phyloP scores from a whole-genome alignment of 2,888 invertebrate genomes.

The Euspilapteryx auroguttella region DNA sequence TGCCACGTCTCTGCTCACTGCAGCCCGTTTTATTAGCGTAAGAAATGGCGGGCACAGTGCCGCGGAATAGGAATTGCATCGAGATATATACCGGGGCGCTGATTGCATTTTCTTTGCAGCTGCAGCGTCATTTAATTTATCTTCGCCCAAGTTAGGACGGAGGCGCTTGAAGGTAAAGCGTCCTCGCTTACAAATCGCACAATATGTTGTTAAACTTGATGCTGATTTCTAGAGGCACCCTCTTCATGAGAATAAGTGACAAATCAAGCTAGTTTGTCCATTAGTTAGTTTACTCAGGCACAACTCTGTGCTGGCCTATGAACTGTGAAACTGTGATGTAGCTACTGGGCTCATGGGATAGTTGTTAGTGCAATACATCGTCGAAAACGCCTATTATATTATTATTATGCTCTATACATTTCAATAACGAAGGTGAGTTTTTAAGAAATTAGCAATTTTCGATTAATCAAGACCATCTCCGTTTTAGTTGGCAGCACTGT shows the following conservation, averaged over 20 bases:
- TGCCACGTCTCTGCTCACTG: constrained; percentile 55
- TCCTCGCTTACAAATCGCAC: constrained; percentile 20
- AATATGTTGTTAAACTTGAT: neutral
- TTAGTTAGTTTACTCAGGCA: too few species aligned
- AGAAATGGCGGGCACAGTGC: constrained; percentile 56
- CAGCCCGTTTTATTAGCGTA: constrained; percentile 61
- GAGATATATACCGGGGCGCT: constrained; percentile 37
- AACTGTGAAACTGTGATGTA: too few species aligned
- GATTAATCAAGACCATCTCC: too few species aligned
- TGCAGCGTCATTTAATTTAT: constrained; percentile 54
- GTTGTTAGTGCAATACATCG: too few species aligned
- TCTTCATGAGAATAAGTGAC: neutral
- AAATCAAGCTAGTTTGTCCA: too few species aligned
- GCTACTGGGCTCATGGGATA: too few species aligned
- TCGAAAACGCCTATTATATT: too few species aligned
- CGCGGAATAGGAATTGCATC: constrained; percentile 56
- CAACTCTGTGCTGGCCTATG: too few species aligned
- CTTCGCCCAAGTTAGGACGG: constrained; percentile 25
- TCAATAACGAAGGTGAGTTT: too few species aligned
- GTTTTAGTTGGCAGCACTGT: too few species aligned
- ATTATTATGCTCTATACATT: too few species aligned
- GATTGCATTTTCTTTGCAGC: constrained; percentile 58
- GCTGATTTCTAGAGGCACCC: neutral
- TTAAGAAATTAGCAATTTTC: too few species aligned
- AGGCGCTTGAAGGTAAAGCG: constrained; percentile 27